A percentile compares a stretch with the other conserved stretches of the same genome.
phyloP scores from a whole-genome alignment of 2,888 invertebrate species.

The Strigamia crassipes region DNA sequence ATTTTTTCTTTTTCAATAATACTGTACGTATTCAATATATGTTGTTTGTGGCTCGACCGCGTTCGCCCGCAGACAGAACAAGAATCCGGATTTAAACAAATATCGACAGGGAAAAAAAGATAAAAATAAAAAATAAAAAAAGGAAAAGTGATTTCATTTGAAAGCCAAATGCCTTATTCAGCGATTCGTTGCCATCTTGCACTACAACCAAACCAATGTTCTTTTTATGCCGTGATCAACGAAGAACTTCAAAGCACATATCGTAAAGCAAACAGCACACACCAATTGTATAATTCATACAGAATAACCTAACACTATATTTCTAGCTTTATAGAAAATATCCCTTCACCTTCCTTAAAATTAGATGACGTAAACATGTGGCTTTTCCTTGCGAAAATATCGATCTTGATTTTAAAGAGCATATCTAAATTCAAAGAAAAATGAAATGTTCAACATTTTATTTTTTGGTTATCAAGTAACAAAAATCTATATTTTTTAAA shows the following conservation, averaged over 20 bases:
- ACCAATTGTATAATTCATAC: slow-evolving; percentile 31
- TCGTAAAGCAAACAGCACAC: slow-evolving; percentile 23
- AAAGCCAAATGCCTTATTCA: slow-evolving; percentile 19
- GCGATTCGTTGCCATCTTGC: slow-evolving; percentile 33
- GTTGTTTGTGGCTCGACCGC: neutral
- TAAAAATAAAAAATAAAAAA: neutral
- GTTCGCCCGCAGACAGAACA: neutral
- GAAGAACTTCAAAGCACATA: slow-evolving; percentile 8
- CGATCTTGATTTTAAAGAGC: slow-evolving; percentile 28
- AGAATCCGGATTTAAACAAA: neutral
- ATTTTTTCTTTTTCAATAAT: neutral
- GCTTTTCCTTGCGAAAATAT: slow-evolving; percentile 30
- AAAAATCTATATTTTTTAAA: neutral
- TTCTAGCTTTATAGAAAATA: neutral
- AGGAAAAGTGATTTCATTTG: slow-evolving; percentile 22
- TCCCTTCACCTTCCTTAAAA: neutral
- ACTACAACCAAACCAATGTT: slow-evolving; percentile 20
- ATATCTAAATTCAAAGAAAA: slow-evolving; percentile 23
- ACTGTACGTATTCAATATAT: neutral
- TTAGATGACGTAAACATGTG: slow-evolving; percentile 40
- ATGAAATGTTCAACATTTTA: neutral
- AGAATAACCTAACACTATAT: neutral
- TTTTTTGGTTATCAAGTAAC: neutral
- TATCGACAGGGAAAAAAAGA: neutral
- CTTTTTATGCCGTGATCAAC: slow-evolving; percentile 31